Base-by-base conservation (phyloP, 2,888 invertebrate genomes). In the Horisme vitalbata region DNA sequence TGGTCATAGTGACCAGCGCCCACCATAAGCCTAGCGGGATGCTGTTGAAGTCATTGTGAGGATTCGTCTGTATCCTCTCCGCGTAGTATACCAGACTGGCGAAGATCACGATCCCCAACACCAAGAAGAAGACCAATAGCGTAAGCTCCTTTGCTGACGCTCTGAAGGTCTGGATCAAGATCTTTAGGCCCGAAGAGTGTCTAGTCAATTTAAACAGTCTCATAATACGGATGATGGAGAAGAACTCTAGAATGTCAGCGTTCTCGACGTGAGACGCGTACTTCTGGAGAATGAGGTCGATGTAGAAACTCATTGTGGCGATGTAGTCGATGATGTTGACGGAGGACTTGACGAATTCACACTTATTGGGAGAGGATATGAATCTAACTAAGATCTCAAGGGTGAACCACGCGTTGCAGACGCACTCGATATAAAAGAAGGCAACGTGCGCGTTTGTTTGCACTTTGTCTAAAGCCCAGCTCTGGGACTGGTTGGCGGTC, bases 251-350 rank as follows among this genome's bases (percentile, higher is more conserved):
- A 63, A 99, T 97, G 74, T 97, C 97, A 24, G 97, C 97, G 86
- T 97, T 97, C 90, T 97, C 97, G 61, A 97, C 90, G 76, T 97
- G 96, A 33, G 96, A 95, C 45, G 97, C 96, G 84, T 97, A 96
- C 78, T 94, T 95, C 75, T 97, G 96, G 60, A 97, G 92, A 67
- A 94, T 93, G 75, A 98, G 91, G 86, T 98, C 98, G 83, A 97
- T 95, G 92, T 99, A 99, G 92, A 99, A 99, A 80, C 98, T 98
- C 83, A 99, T 93, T 24, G 99, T 99, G 56, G 99, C 99, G 67
- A 99, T 97, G 89, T 99, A 98, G 89, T 99, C 99, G 89, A 99
- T 99, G 83, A 99, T 95, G 90, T 99, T 99, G 71, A 99, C 98
- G 54, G 98, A 98, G 76, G 95, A 97, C 82, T 95, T 96, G 83